Base-by-base conservation (phyloP, 2,113 vertebrate species). In the Etia nguti region DNA sequence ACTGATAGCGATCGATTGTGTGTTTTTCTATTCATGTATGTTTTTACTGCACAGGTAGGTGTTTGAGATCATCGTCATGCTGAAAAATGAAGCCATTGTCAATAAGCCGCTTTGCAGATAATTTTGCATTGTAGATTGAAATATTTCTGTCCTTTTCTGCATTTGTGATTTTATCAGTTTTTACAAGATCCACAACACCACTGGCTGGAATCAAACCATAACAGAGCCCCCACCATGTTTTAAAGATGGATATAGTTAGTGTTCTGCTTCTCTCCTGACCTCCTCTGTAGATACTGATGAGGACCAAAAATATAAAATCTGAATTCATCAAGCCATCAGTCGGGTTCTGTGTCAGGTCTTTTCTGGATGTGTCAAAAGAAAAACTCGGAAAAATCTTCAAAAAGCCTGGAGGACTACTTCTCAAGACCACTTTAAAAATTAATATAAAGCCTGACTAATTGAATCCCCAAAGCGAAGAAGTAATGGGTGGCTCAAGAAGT, bases 351-450 rank as follows among this genome's bases (percentile, higher is more conserved):
- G 10, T 36, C 10, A 65, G 2, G 31, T 36, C 60, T 36, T 65
- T 65, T 65, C 31, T 36, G 31, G 31, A 65, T 12, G 31, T 2
- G 0, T 65, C 10, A 65, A 36, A 36, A 36, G 6, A 12, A 65
- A 36, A 62, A 62, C 59, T 36, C 11, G 59, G 29, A 60, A 60
- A 60, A 34, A 34, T 60, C 57, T 60, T 0, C 0, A 1, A 20
- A 60, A 60, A 62, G 29, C 31, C 59, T 0, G 59, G 6, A 62
- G 59, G 20, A 62, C 1, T 0, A 62, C 11, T 34, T 62, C 16
- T 34, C 29, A 57, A 56, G 24, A 8, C n/a, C n/a, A 55, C 54
- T 24, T 55, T 24, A 55, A 55, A 55, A 55, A 13, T 57, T 26
- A 15, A 57, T 57, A 57, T 26, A 56, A 56, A 56, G 0, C 55